Base-by-base conservation (phyloP, 2,888 invertebrate species). In the Phrixothrix hirtus region DNA sequence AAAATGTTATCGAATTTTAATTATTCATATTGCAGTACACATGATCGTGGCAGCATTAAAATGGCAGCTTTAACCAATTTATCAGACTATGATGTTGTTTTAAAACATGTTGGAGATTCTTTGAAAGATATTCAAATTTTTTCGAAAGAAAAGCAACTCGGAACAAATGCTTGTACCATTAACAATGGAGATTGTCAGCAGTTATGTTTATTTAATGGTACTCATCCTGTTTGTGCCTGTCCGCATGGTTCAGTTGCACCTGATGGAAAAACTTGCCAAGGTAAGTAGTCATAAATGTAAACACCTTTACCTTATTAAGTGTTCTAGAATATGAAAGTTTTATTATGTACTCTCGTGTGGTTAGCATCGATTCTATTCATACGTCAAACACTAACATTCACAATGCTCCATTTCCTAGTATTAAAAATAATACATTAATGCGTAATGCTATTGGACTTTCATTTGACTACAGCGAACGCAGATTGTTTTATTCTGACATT, bases 401-500 rank as follows among this genome's bases (percentile, higher is more conserved):
- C 64, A 93, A 92, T 72, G 83, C 89, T 25, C 93, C 94, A 0
- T 84, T 86, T 62, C 83, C 86, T 34, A 80, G 84, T 27, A 88
- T 94, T 46, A 81, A 84, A 56, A 84, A 88, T 69, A 77, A 83
- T 55, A 85, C 86, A 2, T 76, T 83, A 65, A 87, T 94, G 83
- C 81, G 89, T 47, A 94, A 94, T 77, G 92, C 90, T 5, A 92
- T 94, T 65, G 92, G 90, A 13, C 79, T 95, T 42, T 83, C 90
- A 1, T 92, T 86, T 75, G 89, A 91, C 77, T 91, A 87, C 75
- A 75, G 77, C 50, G 77, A 78, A 21, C 79, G 83, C 61, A 77
- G 84, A 38, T 78, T 93, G 37, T 93, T 90, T 78, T 95, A 91
- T 78, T 93, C 93, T 0, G 94, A 94, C 75, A 92, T 94, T 56